Base-by-base conservation (phyloP, 2,797 vertebrate genomes). In the Toxotes lorentzi region DNA sequence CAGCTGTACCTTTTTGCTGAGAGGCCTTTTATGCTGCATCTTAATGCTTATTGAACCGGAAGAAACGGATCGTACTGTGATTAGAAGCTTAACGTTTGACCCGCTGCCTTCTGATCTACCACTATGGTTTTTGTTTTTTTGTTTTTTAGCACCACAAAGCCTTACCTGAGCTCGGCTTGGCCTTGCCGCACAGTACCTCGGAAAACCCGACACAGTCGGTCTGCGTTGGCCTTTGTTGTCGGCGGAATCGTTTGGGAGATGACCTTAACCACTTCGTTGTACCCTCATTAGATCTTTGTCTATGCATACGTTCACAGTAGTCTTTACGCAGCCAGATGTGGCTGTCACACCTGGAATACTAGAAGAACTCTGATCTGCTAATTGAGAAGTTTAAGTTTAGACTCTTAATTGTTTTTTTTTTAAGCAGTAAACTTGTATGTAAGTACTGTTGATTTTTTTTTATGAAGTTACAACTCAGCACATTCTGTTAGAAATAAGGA, bases 61-160 rank as follows among this genome's bases (percentile, higher is more conserved):
- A 76, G 51, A 67, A 50, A 53, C n/a, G 27, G 51, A 53, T 53
- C 4, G 73, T 76, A 87, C 87, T 89, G 88, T 91, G 89, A 92
- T 79, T 40, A 19, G 24, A 72, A 88, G 70, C 79, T 81, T 56
- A 27, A 73, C 51, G 63, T 76, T 43, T 48, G 79, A 84, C 83
- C 83, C 48, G 72, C 88, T 86, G 84, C 86, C 89, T 90, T 89
- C 64, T 80, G 85, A 89, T 81, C 79, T 80, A 82, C 82, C 75
- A 57, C 76, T 70, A 58, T 57, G 32, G 69, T 73, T 12, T 62
- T 19, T 41, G 10, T 51, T 62, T 14, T 21, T n/a, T 56, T 32
- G n/a, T n/a, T 21, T 27, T 91, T 93, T 87, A 86, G 91, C 95
- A 95, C 95, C 95, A 81, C 73, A 58, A 95, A 91, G 95, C 95